These are phyloP conservation scores for Orthonychiurus folsomi DNA, from an alignment of 2,888 invertebrate genomes.

Conservation along the genomic window DNA sequence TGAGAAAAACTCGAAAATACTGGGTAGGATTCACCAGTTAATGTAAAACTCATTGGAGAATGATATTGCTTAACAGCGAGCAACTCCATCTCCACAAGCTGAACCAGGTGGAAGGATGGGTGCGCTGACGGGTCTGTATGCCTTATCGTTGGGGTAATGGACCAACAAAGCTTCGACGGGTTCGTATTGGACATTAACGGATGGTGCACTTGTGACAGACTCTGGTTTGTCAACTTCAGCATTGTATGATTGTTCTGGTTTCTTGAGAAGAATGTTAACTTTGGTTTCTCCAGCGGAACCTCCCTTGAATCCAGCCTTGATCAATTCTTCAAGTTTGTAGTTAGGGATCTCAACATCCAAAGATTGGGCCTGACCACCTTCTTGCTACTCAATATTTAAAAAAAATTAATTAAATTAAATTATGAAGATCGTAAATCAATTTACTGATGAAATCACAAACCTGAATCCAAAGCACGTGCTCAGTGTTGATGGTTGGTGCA, in stretches of 20 bases:
- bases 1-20: no score
- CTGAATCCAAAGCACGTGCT: no score
- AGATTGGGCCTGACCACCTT: not conserved
- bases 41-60: no score
- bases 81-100: no score
- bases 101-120: no score
- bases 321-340: slow-evolving; percentile 6
- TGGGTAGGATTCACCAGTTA: no score
- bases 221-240: not conserved
- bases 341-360: slow-evolving; percentile 9
- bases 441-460: no score
- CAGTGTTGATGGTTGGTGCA: no score
- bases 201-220: not conserved
- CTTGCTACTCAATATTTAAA: not conserved
- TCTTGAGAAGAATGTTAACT: slow-evolving; percentile 10
- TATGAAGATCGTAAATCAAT: not conserved
- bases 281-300: not conserved
- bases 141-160: slow-evolving; percentile 8
- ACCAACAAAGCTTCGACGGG: not conserved
- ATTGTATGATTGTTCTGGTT: slow-evolving; percentile 6
- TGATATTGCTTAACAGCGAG: no score
- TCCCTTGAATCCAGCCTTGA: slow-evolving; percentile 1
- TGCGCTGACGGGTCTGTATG: not conserved
- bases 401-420: not conserved
- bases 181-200: slow-evolving; percentile 4